Evolutionary conservation across 2,797 vertebrate species (phyloP).

Genomic region (Hylomyscus alleni): DNA sequence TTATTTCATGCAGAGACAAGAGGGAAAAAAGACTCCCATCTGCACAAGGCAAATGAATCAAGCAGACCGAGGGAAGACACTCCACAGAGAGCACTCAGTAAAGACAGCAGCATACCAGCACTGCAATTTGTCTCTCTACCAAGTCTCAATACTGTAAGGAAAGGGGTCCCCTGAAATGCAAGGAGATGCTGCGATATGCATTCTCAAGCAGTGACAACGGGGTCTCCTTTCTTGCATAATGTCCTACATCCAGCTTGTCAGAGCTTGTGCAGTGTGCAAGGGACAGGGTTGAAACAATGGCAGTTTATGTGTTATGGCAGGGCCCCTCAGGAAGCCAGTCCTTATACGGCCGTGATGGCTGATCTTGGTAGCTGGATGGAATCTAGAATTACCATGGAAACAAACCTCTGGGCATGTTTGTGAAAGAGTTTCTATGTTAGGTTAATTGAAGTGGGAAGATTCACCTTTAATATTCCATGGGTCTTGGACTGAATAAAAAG

Average conservation of each 20-base stretch:
- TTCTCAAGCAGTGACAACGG: neutral
- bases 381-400: slow-evolving; percentile 22
- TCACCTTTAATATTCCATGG: neutral
- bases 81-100: neutral
- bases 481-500: slow-evolving; percentile 18
- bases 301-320: neutral
- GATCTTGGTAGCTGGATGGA: neutral
- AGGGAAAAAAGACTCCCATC: neutral
- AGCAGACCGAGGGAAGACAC: too few species aligned
- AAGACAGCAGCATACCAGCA: neutral
- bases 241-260: neutral
- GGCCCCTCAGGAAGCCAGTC: neutral
- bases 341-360: neutral
- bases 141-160: neutral
- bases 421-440: neutral
- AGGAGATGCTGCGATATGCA: neutral
- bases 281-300: neutral
- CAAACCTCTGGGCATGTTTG: neutral
- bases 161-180: neutral
- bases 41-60: neutral
- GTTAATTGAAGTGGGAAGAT: slow-evolving; percentile 17
- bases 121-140: neutral
- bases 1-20: neutral
- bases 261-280: neutral
- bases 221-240: neutral